Percentiles rank a stretch among this genome's conserved stretches.
phyloP scores from a whole-genome alignment of 1,140 invertebrate species.

The Hermetia illucens region DNA sequence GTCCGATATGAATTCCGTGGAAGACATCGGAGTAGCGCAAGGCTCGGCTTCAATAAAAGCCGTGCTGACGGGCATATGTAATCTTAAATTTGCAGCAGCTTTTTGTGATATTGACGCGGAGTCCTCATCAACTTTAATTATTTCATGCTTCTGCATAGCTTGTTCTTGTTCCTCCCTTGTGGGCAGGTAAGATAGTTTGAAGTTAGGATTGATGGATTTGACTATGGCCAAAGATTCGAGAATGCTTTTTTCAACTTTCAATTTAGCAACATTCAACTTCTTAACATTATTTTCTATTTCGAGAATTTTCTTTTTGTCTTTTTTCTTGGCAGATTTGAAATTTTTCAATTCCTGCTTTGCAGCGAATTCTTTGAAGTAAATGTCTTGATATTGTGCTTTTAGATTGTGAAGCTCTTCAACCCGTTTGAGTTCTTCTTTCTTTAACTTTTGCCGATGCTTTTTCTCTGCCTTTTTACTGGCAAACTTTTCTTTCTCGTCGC shows the following conservation, averaged over 20 bases:
- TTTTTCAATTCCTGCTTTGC: conserved; percentile 24
- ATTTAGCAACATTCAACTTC: conserved; percentile 25
- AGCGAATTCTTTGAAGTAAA: conserved; percentile 28
- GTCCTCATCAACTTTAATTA: background rate
- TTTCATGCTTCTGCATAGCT: conserved; percentile 11
- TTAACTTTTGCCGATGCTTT: conserved; percentile 26
- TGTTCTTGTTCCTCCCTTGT: conserved; percentile 27
- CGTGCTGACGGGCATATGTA: background rate
- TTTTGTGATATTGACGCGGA: background rate
- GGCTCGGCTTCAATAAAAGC: background rate
- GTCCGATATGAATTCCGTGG: no score
- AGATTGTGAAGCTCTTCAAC: conserved; percentile 25
- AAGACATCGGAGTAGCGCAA: no score
- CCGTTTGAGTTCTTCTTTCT: conserved; percentile 27
- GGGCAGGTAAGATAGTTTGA: conserved; percentile 27
- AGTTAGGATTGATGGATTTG: conserved; percentile 24
- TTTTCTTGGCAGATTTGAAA: conserved; percentile 21
- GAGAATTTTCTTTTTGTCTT: conserved; percentile 26
- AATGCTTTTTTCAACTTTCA: conserved; percentile 23
- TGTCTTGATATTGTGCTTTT: conserved; percentile 24
- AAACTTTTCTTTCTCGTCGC: conserved; percentile 9
- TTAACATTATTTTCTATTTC: conserved; percentile 27
- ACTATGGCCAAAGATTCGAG: conserved; percentile 26
- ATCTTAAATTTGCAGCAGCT: background rate
- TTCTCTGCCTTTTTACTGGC: conserved; percentile 27